Percentiles rank a stretch among this genome's conserved stretches.
Conservation (phyloP, 2,113 vertebrate genomes). For the Drymodes brunneopygia region DNA sequence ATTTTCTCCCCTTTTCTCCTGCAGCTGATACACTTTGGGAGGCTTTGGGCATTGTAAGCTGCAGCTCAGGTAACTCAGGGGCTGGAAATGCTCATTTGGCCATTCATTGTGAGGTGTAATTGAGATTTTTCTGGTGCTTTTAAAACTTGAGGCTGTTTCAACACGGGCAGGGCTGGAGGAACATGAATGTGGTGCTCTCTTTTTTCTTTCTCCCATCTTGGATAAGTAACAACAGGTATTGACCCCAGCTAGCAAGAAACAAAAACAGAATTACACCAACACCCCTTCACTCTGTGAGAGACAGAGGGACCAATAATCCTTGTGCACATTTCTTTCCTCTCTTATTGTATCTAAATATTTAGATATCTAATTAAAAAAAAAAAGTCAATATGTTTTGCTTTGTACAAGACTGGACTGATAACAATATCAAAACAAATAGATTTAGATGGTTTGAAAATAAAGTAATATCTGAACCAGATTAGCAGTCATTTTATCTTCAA, state of each 20-base stretch:
- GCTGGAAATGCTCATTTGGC: background rate
- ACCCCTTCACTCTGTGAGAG: background rate
- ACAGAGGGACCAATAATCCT: background rate
- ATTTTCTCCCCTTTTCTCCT: background rate
- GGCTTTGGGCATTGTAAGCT: background rate
- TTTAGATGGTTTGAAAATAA: background rate
- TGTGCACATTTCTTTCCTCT: background rate
- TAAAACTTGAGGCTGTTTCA: background rate
- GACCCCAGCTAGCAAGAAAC: background rate
- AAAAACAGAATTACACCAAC: background rate
- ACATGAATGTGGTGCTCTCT: background rate
- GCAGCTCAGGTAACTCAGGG: background rate
- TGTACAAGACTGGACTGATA: background rate
- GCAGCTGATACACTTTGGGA: background rate
- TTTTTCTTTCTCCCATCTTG: background rate
- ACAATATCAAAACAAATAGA: background rate
- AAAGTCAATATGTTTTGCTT: background rate
- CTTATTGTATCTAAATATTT: background rate
- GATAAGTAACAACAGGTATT: background rate
- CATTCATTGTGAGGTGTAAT: background rate
- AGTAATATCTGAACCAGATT: background rate
- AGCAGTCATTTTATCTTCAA: background rate
- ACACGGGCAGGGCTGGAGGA: background rate
- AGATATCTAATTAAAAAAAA: background rate
- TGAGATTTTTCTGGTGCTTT: background rate